Base-by-base conservation (phyloP, 2,888 invertebrate species). In the Caradrina clavipalpis region DNA sequence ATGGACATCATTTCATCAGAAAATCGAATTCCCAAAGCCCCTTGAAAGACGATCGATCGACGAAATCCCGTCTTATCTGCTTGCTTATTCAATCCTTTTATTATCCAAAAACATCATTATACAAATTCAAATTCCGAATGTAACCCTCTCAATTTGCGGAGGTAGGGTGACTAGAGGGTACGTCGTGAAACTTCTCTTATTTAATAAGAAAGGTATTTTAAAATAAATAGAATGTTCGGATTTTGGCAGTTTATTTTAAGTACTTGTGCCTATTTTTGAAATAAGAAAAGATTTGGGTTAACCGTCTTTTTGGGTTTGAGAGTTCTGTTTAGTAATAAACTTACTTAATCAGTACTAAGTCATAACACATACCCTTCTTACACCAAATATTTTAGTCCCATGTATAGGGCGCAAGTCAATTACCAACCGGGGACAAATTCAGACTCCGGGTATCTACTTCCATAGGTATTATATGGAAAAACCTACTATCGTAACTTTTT, bases 71-170 rank as follows among this genome's bases (percentile, higher is more conserved):
- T 76, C 84, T 82, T 81, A 80, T 83, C 80, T 81, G 76, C 81
- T 80, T 79, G 82, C 82, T 83, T 84, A 84, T 84, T 86, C 83
- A 86, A 85, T 87, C 87, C 85, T 84, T 88, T 84, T 85, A 87
- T 87, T 86, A 88, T 84, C 84, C 84, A 83, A 86, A 85, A 87
- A 88, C 84, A 86, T 83, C 86, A 82, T 85, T 87, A 84, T 82
- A 87, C 81, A 83, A 86, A 88, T 88, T 88, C 84, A 86, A 85
- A 88, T 85, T 85, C 80, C 70, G 69, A 64, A 80, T 81, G 73
- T 79, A 79, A 78, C 85, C 82, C 83, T 84, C 83, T 75, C 84
- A 84, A 82, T 78, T 81, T 78, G 61, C 69, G 53, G 69, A 83
- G 66, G 70, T 78, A 78, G 82, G 80, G 84, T 73, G 66, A 58